These are phyloP conservation scores for Coranthus polyacanthus DNA, from an alignment of 2,797 vertebrate species.

Conservation along the genomic window DNA sequence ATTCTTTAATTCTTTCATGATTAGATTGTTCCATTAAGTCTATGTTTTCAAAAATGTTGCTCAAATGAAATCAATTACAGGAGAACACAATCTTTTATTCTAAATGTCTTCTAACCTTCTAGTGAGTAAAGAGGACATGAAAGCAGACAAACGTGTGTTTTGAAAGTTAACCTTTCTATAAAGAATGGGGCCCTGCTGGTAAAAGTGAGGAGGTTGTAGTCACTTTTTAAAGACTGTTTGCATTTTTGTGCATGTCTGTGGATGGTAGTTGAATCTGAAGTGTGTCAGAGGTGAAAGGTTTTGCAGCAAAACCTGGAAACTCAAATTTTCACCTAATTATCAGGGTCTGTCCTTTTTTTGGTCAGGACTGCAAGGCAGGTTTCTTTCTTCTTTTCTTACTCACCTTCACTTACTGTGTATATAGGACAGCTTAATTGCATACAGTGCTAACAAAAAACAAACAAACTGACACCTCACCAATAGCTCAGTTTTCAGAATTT, in stretches of 20 bases:
- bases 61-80: background rate
- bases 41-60: background rate
- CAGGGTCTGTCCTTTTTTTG: background rate
- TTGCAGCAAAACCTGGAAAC: constrained; percentile 28
- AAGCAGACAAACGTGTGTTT: constrained; percentile 4
- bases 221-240: constrained; percentile 23
- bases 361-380: background rate
- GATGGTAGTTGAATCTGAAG: constrained; percentile 4
- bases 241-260: constrained; percentile 26
- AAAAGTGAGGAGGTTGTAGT: constrained; percentile 23
- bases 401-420: background rate
- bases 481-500: too few relatives aligned
- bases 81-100: too few relatives aligned
- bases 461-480: too few relatives aligned
- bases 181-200: constrained; percentile 20
- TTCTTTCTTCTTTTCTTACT: background rate
- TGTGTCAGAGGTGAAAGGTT: constrained; percentile 51
- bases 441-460: too few relatives aligned
- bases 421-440: too few relatives aligned
- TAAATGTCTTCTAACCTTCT: too few relatives aligned
- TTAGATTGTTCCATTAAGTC: background rate
- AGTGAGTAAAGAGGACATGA: background rate
- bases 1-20: background rate
- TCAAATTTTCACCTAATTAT: constrained; percentile 8
- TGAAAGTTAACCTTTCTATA: background rate